These are phyloP conservation scores for Stratiomys singularior DNA, from an alignment of 2,888 invertebrate genomes.

Conservation along the genomic window DNA sequence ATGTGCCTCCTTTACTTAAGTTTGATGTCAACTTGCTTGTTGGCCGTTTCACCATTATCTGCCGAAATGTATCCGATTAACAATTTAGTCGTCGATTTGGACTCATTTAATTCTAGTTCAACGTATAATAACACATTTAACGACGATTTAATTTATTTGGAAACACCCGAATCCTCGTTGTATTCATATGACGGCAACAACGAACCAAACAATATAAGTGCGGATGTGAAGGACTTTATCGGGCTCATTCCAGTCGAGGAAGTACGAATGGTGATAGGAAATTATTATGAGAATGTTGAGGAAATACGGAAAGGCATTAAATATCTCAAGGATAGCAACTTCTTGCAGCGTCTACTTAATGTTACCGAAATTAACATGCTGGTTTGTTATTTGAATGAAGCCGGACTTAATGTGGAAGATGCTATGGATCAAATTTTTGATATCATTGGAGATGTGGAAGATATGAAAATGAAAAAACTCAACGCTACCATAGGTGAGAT, in stretches of 20 bases:
- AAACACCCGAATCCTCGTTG: slow-evolving; percentile 28
- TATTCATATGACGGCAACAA: slow-evolving; percentile 37
- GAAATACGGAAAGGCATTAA: slow-evolving; percentile 61
- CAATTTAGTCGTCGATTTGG: not conserved
- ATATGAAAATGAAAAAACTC: not conserved
- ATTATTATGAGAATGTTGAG: slow-evolving; percentile 60
- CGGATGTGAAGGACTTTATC: slow-evolving; percentile 62
- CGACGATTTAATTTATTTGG: slow-evolving; percentile 49
- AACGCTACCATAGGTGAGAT: slow-evolving; percentile 18
- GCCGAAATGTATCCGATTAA: slow-evolving; percentile 26
- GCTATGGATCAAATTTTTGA: not conserved
- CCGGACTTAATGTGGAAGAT: slow-evolving; percentile 61
- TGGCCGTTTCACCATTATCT: slow-evolving; percentile 44
- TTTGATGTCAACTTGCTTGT: slow-evolving; percentile 37
- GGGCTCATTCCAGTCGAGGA: slow-evolving; percentile 59
- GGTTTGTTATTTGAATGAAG: slow-evolving; percentile 60
- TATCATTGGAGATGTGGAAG: slow-evolving; percentile 13
- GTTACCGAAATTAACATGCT: slow-evolving; percentile 60
- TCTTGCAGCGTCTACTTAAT: slow-evolving; percentile 57
- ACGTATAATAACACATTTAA: slow-evolving; percentile 16
- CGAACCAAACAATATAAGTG: slow-evolving; percentile 51
- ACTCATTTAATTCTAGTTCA: not conserved
- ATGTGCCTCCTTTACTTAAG: slow-evolving; percentile 46
- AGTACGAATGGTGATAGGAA: slow-evolving; percentile 59
- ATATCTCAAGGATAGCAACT: slow-evolving; percentile 59